Evolutionary conservation across 2,113 vertebrate species (phyloP), one percentile per base, ranked within the genome.

Genomic region (Solenodon paradoxus): DNA sequence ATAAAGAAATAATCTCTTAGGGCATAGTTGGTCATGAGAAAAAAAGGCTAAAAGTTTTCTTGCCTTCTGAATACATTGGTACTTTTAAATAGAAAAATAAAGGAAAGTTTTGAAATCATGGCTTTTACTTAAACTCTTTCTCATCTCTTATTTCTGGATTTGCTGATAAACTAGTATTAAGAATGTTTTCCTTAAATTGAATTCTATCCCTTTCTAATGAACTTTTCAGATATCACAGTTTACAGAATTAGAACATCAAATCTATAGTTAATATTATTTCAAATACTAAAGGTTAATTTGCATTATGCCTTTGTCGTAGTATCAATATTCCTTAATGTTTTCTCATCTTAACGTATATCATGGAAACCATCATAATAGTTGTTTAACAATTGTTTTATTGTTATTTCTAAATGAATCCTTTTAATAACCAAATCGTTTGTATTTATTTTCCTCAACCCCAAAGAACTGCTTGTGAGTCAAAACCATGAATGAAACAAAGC

Each of bases 341-440:
- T 78, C 35, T 72, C 85, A 64, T 82, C 8, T 13, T 81, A 78
- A 66, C 9, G 69, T 40, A 0, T 49, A 91, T 72, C n/a, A 69
- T 38, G 42, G 17, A 79, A 94, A 80, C 26, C 26, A 59, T 64
- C 17, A 92, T n/a, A 40, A 75, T 83, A 68, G 7, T 49, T 55
- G 24, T 75, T 16, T 66, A 83, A 88, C 9, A 95, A 91, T 71
- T 82, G 77, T 61, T 87, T 95, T 53, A 84, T 94, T 77, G 32
- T 77, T 82, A 66, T 74, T 0, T 51, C 63, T 86, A 88, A 93
- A 94, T 68, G 94, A 81, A 61, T 38, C 0, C 2, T 63, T 59
- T 30, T 89, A 42, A 82, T 30, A 95, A 85, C 11, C 19, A 68
- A 93, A 81, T 30, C 45, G 35, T 1, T 82, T 68, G 5, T 35